Evolutionary conservation across 23 tunicate species (phyloP), one percentile per base, ranked within the genome.

Genomic region (Trididemnum nubilum): DNA sequence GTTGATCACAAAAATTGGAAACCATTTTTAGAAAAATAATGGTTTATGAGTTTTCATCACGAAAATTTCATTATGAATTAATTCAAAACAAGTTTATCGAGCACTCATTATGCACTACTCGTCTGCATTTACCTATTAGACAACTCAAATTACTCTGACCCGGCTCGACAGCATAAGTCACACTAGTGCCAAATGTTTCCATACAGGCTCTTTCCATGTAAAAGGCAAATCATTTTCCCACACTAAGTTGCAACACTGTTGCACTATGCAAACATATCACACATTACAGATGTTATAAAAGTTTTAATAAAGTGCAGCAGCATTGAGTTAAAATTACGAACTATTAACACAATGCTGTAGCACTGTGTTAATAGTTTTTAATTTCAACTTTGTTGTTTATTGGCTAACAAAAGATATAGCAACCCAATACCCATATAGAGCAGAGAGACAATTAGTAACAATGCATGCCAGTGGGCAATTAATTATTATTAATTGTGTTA

Each of bases 301-400:
- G n/a, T 61, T 61, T 61, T 61, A 61, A 61, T 61, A 61, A 21
- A 61, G 67, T 61, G 27, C 67, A 22, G 39, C 37, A 44, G 9
- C 54, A 44, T 44, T 7, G 54, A 4, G 67, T 61, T 61, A 61
- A 21, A 61, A 61, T 61, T 61, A 21, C 29, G 4, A 15, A 61
- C 27, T 12, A 9, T 49, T 49, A 49, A 61, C 21, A 61, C 4
- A 12, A 61, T n/a, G 67, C 29, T 12, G n/a, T 21, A 61, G 67
- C 67, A 61, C 27, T 69, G n/a, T n/a, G n/a, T n/a, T n/a, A n/a
- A n/a, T n/a, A n/a, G n/a, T n/a, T n/a, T n/a, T n/a, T n/a, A n/a
- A n/a, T n/a, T n/a, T n/a, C n/a, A n/a, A n/a, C n/a, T n/a, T n/a
- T n/a, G n/a, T n/a, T n/a, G n/a, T n/a, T n/a, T n/a, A n/a, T n/a